Percentiles rank a stretch among this genome's conserved stretches.
Evolutionary conservation across 2,888 invertebrate genomes (phyloP).

Genomic region (Venusia cambrica): DNA sequence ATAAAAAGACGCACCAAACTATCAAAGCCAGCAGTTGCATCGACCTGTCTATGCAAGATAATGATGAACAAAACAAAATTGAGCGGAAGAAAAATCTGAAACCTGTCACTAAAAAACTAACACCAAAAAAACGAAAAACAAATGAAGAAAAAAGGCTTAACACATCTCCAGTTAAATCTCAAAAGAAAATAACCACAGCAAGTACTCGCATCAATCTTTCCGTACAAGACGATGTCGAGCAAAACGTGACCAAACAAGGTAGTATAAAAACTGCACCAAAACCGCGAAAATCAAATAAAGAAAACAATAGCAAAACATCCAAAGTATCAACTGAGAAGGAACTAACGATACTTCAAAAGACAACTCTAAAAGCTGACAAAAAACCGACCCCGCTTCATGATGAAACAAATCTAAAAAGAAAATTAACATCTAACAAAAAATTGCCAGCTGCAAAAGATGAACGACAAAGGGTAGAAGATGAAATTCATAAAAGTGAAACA

Average conservation of each 20-base stretch:
- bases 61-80: background rate
- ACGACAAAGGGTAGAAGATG: constrained; percentile 11
- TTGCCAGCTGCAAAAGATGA: constrained; percentile 6
- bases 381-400: no score
- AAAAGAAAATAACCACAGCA: constrained; percentile 9
- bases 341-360: no score
- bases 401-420: constrained; percentile 7
- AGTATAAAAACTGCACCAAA: no score
- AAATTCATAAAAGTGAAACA: constrained; percentile 2
- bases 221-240: no score
- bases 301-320: no score
- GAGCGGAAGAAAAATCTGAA: constrained; percentile 13
- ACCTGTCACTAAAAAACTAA: constrained; percentile 6
- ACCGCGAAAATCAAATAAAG: no score
- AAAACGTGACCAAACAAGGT: no score
- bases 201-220: no score
- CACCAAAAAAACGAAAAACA: constrained; percentile 7
- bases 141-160: constrained; percentile 10
- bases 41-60: constrained; percentile 1
- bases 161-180: background rate
- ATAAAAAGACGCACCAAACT: constrained; percentile 13
- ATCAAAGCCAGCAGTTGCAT: constrained; percentile 4
- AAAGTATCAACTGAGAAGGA: no score
- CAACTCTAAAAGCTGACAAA: no score
- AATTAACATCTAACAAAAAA: constrained; percentile 6